These are phyloP conservation scores for Aurelia sp. DNA, from an alignment of 30 jellyfish, hydroid and myxozoan genomes.

Conservation along the genomic window DNA sequence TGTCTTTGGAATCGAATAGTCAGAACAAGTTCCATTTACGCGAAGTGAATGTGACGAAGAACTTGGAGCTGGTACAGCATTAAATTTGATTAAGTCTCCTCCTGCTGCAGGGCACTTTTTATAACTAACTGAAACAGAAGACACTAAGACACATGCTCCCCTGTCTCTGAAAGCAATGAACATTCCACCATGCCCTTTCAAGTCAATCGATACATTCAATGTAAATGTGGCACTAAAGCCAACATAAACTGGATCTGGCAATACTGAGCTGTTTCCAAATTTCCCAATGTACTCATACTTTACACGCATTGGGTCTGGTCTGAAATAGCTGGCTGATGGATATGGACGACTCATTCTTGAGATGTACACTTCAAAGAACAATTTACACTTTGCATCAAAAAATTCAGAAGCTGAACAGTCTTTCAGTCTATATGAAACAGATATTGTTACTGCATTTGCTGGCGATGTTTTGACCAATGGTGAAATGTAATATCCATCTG, in stretches of 20 bases:
- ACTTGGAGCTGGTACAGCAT: slow-evolving; percentile 49
- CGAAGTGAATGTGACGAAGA: background rate
- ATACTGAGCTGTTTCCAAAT: slow-evolving; percentile 7
- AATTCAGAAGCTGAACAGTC: background rate
- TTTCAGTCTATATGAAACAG: background rate
- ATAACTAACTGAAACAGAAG: background rate
- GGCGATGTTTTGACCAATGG: background rate
- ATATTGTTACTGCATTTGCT: slow-evolving; percentile 19
- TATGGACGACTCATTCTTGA: no score
- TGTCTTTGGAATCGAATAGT: slow-evolving; percentile 17
- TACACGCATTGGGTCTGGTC: background rate
- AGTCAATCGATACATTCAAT: background rate
- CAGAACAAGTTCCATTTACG: slow-evolving; percentile 47
- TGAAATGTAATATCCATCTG: slow-evolving; percentile 23
- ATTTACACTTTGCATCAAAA: background rate
- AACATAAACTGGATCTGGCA: background rate
- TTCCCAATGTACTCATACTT: background rate
- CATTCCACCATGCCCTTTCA: slow-evolving; percentile 29
- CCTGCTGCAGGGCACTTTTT: slow-evolving; percentile 52
- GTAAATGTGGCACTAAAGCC: background rate
- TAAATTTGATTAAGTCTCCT: slow-evolving; percentile 36
- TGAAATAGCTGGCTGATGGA: background rate
- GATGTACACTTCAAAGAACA: slow-evolving; percentile 17
- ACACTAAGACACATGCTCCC: slow-evolving; percentile 40
- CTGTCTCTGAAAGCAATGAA: slow-evolving; percentile 44